Conservation (phyloP, 2,888 invertebrate species). For the Trichogramma evanescens region DNA sequence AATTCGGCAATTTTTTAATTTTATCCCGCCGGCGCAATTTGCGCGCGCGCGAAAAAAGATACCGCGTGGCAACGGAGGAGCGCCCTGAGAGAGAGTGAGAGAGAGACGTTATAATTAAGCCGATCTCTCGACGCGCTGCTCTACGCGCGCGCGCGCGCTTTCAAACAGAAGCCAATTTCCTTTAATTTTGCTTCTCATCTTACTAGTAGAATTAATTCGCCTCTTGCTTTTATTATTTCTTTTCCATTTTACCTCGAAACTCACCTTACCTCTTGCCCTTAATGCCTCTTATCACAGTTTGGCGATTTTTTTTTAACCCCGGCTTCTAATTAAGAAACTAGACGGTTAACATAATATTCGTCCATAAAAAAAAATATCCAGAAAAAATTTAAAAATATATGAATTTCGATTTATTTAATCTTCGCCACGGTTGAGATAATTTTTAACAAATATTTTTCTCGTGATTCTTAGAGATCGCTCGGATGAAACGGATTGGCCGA, state of each 20-base stretch:
- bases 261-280: slow-evolving; percentile 3
- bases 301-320: slow-evolving; percentile 13
- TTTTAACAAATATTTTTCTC: too few relatives aligned
- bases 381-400: too few relatives aligned
- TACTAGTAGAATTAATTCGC: slow-evolving; percentile 18
- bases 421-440: too few relatives aligned
- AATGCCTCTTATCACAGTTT: slow-evolving; percentile 19
- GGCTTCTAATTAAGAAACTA: slow-evolving; percentile 12
- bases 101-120: slow-evolving; percentile 15
- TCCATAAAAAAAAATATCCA: too few relatives aligned
- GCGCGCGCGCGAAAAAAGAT: too few relatives aligned
- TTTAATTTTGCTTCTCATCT: slow-evolving; percentile 13
- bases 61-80: too few relatives aligned
- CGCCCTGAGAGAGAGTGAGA: neutral
- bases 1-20: neutral
- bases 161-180: slow-evolving; percentile 21
- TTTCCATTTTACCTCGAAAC: slow-evolving; percentile 16
- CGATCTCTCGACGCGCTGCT: neutral
- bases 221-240: slow-evolving; percentile 18
- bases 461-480: too few relatives aligned
- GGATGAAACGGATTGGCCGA: too few relatives aligned
- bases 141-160: neutral
- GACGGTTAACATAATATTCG: slow-evolving; percentile 8
- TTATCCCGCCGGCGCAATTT: too few relatives aligned
- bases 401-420: too few relatives aligned